Percentiles rank a stretch among this genome's conserved stretches.
Conservation (phyloP, 2,113 vertebrate species). For the Furnarius figulus region DNA sequence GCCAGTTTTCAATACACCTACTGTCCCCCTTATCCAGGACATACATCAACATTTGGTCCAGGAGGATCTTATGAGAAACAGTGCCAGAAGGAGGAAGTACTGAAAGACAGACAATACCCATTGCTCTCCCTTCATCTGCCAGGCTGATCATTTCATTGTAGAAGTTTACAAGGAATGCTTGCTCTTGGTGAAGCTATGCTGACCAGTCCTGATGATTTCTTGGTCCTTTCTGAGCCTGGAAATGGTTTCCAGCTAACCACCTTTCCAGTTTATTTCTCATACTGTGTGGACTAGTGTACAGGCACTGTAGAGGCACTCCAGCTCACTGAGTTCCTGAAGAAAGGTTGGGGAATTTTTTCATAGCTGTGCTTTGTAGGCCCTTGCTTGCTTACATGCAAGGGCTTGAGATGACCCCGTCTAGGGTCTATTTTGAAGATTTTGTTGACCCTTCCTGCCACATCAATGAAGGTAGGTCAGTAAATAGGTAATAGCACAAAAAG, state of each 20-base stretch:
- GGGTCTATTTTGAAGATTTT: background rate
- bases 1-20: background rate
- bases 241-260: background rate
- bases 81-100: background rate
- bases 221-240: background rate
- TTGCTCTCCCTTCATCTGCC: background rate
- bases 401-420: background rate
- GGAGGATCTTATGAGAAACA: background rate
- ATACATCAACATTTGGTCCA: background rate
- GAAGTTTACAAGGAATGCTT: background rate
- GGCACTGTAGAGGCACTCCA: background rate
- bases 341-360: background rate
- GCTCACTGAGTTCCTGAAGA: background rate
- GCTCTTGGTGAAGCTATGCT: background rate
- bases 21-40: background rate
- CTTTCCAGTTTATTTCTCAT: background rate
- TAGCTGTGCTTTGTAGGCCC: background rate
- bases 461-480: background rate
- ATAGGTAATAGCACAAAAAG: background rate
- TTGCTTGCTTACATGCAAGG: background rate
- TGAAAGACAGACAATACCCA: background rate
- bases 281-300: background rate
- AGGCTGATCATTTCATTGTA: background rate
- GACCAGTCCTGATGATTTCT: background rate
- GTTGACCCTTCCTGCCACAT: background rate